phyloP scores from a whole-genome alignment of 2,113 vertebrate genomes.

The Chaetura pelagica region DNA sequence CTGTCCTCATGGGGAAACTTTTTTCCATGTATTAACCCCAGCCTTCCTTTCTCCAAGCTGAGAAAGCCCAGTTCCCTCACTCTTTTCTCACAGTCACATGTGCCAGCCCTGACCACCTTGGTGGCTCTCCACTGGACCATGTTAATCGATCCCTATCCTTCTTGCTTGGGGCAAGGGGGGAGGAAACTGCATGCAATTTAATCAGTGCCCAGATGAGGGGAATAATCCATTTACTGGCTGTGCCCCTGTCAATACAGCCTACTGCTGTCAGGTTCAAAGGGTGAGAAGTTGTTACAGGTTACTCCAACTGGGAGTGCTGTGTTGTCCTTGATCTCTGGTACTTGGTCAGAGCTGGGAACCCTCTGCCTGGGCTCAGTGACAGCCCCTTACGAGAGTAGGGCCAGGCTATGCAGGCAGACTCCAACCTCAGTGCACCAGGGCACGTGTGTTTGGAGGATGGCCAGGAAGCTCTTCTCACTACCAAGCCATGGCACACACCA shows the following conservation, averaged over 20 bases:
- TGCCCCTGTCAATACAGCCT: background rate
- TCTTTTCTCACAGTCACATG: background rate
- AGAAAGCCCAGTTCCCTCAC: background rate
- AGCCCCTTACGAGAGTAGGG: background rate
- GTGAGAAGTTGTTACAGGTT: background rate
- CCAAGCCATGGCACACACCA: background rate
- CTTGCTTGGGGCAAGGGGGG: background rate
- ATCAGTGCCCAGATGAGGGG: background rate
- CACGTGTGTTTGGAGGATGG: background rate
- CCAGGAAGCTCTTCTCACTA: background rate
- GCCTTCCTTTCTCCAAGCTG: background rate
- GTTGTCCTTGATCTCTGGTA: background rate
- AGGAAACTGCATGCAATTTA: background rate
- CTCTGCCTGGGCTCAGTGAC: background rate
- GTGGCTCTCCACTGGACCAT: too few species aligned
- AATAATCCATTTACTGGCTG: background rate
- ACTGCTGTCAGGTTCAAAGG: background rate
- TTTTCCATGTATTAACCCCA: background rate
- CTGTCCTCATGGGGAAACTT: background rate
- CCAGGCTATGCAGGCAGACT: rapidly evolving
- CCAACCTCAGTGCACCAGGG: background rate
- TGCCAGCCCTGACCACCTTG: background rate
- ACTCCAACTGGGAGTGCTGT: background rate
- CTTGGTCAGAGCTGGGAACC: background rate
- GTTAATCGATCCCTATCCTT: background rate